Evolutionary conservation across 2,113 vertebrate species (phyloP).

Genomic region (Ancistrus triradiatus): DNA sequence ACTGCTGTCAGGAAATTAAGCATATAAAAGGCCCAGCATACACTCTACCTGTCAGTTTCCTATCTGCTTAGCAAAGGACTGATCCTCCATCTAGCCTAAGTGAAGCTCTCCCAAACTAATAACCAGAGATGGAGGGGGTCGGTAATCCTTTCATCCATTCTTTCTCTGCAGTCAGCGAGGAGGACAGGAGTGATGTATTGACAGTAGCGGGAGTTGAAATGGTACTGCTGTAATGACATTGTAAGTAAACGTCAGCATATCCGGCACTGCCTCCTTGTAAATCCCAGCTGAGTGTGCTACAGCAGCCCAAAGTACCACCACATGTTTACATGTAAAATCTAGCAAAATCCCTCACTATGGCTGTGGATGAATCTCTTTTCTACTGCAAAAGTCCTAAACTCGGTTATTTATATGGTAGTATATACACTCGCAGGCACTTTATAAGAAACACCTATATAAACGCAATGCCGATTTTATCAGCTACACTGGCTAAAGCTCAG

Average conservation of each 20-base stretch:
- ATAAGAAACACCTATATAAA: no score
- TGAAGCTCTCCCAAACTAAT: not conserved
- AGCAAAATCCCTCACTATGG: no score
- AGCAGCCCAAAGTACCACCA: not conserved
- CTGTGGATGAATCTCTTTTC: no score
- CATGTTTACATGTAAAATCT: no score
- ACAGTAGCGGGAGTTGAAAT: not conserved
- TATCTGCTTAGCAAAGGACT: no score
- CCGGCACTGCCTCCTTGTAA: not conserved
- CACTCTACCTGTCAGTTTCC: not conserved
- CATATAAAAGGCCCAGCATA: not conserved
- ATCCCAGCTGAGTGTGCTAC: not conserved
- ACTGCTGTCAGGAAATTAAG: not conserved
- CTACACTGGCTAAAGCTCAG: no score
- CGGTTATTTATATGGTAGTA: no score
- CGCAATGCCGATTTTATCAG: no score
- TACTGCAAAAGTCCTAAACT: no score
- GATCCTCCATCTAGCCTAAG: no score
- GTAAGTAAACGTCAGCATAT: slow-evolving; percentile 9
- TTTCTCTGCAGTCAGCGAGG: not conserved
- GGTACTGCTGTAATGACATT: not conserved
- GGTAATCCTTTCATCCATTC: not conserved
- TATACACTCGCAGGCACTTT: no score
- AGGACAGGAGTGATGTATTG: not conserved
- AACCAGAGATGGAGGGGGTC: not conserved